Base-by-base conservation (phyloP, 1,140 invertebrate genomes). In the Dendroctonus valens region DNA sequence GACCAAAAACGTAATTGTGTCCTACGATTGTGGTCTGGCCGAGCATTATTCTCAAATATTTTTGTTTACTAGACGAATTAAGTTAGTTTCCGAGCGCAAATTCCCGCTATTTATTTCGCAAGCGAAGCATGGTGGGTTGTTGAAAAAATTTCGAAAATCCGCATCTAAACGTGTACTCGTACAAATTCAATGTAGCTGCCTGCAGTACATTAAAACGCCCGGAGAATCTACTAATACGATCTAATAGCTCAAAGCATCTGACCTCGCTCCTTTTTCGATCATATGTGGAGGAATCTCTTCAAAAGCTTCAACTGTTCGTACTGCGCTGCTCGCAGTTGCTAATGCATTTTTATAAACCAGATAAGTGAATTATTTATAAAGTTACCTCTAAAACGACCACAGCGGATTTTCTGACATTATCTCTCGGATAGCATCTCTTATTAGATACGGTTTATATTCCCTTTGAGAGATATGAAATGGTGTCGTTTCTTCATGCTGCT, bases 281-380 rank as follows among this genome's bases (percentile, higher is more conserved):
- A 41, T 38, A 38, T 59, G 26, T 59, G 46, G 9, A 49, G 26
- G 44, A 59, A 37, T 39, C 46, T 58, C 41, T 58, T 58, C 11
- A 42, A 44, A 15, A 44, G 26, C 26, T 26, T 26, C 26, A 26
- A 41, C 54, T n/a, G 39, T 26, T 9, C n/a, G 54, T 57, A 57
- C 41, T 57, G 39, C 41, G 41, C 14, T 41, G 46, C 39, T 41
- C 59, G 40, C 12, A 40, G 41, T 41, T 61, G 37, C 59, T 61
- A 52, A 61, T 61, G 59, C 59, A 61, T 61, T 61, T 61, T 61
- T 52, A 51, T 61, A 61, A 61, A 61, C 48, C 59, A 9, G 59
- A 61, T 61, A 61, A 41, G 59, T 61, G 59, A 61, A 61, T 61
- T 61, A 61, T 61, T 61, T 52, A 61, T 61, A 61, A 61, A 61